Percentiles rank a stretch among this genome's conserved stretches.
Conservation (phyloP, 2,797 vertebrate genomes). For the Dicrostonyx torquatus region DNA sequence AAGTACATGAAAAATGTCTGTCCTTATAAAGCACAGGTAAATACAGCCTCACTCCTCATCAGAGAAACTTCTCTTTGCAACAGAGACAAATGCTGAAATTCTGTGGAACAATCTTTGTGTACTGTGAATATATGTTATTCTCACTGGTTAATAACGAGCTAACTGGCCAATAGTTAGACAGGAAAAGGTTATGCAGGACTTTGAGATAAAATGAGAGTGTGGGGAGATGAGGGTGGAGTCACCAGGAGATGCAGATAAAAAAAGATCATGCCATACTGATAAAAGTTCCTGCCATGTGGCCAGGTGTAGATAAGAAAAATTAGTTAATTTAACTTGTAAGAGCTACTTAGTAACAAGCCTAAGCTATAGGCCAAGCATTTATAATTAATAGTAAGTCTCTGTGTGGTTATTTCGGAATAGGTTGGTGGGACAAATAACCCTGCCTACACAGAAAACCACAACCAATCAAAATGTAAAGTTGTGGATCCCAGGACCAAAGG, state of each 20-base stretch:
- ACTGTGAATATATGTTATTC: background rate
- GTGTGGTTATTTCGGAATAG: background rate
- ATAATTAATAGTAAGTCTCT: background rate
- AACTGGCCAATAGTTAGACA: background rate
- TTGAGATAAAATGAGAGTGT: background rate
- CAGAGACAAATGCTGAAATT: background rate
- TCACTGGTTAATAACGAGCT: background rate
- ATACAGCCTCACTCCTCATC: background rate
- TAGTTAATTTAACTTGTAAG: background rate
- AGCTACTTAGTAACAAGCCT: background rate
- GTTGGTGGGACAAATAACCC: background rate
- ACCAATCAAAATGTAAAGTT: background rate
- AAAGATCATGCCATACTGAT: background rate
- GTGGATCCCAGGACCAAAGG: background rate
- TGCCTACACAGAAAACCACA: background rate
- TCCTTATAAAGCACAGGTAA: background rate
- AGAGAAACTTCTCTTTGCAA: background rate
- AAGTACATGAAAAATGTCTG: background rate
- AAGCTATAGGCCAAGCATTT: background rate
- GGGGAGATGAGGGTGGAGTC: background rate
- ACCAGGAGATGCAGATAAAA: background rate
- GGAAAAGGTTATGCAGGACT: background rate
- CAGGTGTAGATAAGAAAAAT: background rate
- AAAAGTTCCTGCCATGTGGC: background rate
- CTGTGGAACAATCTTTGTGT: background rate